Evolutionary conservation across 2,888 invertebrate species (phyloP).

Genomic region (Laspeyria flexula): DNA sequence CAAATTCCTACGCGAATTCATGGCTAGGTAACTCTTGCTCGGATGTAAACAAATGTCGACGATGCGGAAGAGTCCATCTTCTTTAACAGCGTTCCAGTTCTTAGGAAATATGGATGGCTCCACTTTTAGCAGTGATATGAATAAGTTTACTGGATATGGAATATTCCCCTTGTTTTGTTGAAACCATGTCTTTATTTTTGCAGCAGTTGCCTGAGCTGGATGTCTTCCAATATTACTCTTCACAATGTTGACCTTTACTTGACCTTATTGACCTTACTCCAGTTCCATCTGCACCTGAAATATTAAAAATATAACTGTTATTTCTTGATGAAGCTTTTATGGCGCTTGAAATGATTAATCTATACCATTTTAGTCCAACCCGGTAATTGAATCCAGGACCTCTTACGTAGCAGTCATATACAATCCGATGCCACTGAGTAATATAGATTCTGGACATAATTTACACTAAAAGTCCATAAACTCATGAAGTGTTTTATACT

Average conservation of each 20-base stretch:
- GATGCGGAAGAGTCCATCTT: no score
- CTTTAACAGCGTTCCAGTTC: slow-evolving; percentile 2
- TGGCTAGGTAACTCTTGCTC: no score
- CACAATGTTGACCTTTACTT: no score
- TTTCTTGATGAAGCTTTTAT: no score
- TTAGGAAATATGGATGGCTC: slow-evolving; percentile 7
- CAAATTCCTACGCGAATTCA: no score
- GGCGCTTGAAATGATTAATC: no score
- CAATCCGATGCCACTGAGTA: no score
- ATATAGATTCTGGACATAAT: background rate
- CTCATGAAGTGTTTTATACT: background rate
- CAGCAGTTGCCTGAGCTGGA: background rate
- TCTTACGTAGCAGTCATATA: no score
- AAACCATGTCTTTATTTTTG: slow-evolving; percentile 3
- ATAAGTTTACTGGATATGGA: slow-evolving; percentile 8
- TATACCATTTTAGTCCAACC: no score
- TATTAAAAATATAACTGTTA: background rate
- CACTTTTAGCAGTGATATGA: slow-evolving; percentile 7
- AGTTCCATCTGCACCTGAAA: background rate
- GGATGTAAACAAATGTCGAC: no score
- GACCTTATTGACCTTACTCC: no score
- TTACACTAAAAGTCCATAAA: slow-evolving; percentile 9
- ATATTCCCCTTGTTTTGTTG: background rate
- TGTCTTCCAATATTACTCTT: background rate
- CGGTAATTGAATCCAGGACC: no score